phyloP scores from a whole-genome alignment of 2,113 vertebrate species.

The Rousettus leschenaultii region DNA sequence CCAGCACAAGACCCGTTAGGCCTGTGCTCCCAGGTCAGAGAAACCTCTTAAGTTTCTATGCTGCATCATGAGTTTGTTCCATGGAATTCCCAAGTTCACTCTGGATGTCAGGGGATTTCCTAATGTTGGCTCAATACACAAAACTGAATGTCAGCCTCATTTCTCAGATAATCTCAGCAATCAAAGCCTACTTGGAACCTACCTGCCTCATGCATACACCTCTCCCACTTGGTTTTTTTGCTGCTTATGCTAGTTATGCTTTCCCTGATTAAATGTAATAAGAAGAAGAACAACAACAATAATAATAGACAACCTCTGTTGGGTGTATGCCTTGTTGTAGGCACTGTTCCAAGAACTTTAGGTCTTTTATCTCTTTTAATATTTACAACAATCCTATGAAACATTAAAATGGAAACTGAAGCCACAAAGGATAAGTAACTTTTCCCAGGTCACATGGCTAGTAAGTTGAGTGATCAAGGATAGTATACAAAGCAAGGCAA shows the following conservation, averaged over 20 bases:
- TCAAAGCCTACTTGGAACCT: not conserved
- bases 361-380: not conserved
- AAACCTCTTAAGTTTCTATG: not conserved
- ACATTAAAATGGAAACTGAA: not conserved
- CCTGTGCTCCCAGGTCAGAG: not conserved
- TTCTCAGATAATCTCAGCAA: not conserved
- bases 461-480: not conserved
- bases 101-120: not conserved
- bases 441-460: not conserved
- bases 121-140: not conserved
- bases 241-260: not conserved
- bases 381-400: not conserved
- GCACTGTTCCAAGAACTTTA: not conserved
- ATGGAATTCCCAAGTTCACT: not conserved
- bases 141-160: not conserved
- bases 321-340: not conserved
- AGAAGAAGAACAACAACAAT: not conserved
- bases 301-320: not conserved
- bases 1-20: not conserved
- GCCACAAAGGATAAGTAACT: not conserved
- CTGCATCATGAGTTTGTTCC: not conserved
- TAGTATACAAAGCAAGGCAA: not conserved
- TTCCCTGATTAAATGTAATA: not conserved
- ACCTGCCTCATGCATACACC: not conserved
- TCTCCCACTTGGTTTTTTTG: not conserved